Evolutionary conservation across 2,888 invertebrate species (phyloP).

Genomic region (Callinectes sapidus): DNA sequence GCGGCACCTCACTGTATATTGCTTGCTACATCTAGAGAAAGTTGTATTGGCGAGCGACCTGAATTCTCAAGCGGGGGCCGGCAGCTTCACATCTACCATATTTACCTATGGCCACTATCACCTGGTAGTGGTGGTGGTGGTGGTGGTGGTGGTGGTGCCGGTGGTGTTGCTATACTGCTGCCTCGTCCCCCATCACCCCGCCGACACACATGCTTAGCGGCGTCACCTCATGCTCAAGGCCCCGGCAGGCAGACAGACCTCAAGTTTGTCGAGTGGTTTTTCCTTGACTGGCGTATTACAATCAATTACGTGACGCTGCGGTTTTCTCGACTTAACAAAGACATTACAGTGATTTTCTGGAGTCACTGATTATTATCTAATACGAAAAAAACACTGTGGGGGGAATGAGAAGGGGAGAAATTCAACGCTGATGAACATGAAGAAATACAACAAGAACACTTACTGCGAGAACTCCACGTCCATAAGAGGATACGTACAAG

Average conservation of each 20-base stretch:
- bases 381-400: too few species aligned
- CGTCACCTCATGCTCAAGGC: background rate
- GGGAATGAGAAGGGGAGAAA: too few species aligned
- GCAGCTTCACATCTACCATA: background rate
- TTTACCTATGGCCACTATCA: slow-evolving; percentile 3
- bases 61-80: background rate
- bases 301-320: background rate
- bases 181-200: background rate
- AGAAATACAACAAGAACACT: too few species aligned
- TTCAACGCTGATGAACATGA: too few species aligned
- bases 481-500: too few species aligned
- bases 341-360: background rate
- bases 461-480: too few species aligned
- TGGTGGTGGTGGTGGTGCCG: background rate
- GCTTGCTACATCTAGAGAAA: slow-evolving; percentile 2
- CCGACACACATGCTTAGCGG: background rate
- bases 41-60: slow-evolving; percentile 3
- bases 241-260: background rate
- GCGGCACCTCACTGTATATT: background rate
- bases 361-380: background rate
- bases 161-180: background rate
- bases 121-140: background rate
- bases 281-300: background rate
- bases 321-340: background rate
- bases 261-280: background rate